Conservation (phyloP, 2,888 invertebrate genomes). For the Chymomyza fuscimana region DNA sequence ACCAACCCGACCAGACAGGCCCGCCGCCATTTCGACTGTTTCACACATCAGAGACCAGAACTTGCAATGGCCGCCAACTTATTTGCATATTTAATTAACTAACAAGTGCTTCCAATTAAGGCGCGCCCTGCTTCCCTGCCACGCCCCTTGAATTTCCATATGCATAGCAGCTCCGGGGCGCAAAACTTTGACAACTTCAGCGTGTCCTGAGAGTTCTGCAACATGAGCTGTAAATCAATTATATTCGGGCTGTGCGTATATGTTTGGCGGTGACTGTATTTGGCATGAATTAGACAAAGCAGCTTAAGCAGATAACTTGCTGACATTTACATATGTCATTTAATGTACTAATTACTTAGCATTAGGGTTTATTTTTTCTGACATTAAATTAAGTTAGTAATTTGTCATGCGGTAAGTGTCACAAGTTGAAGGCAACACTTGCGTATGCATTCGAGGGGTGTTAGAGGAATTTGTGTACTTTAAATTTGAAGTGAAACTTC, state of each 20-base stretch:
- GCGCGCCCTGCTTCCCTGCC: constrained; percentile 7
- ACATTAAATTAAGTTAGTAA: constrained; percentile 30
- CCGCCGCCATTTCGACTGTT: neutral
- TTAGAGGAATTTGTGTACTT: neutral
- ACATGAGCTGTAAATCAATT: constrained; percentile 52
- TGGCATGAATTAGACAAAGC: constrained; percentile 33
- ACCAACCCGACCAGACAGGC: constrained; percentile 7
- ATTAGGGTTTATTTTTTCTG: constrained; percentile 21
- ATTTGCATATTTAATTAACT: constrained; percentile 67
- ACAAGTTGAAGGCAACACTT: constrained; percentile 17
- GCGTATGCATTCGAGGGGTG: neutral
- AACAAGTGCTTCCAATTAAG: constrained; percentile 63
- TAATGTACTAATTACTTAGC: constrained; percentile 43
- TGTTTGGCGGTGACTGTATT: constrained; percentile 31
- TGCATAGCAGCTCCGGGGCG: constrained; percentile 26
- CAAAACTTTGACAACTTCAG: constrained; percentile 7
- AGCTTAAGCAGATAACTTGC: constrained; percentile 1
- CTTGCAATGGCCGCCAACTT: constrained; percentile 37
- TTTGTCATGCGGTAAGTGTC: constrained; percentile 41
- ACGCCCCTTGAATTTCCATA: constrained; percentile 28
- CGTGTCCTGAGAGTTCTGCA: neutral
- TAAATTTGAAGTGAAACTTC: too few species aligned
- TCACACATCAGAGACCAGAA: constrained; percentile 25
- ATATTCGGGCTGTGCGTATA: constrained; percentile 31
- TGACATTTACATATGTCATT: constrained; percentile 14